Base-by-base conservation (phyloP, 2,888 invertebrate genomes). In the Harpalus rubripes region DNA sequence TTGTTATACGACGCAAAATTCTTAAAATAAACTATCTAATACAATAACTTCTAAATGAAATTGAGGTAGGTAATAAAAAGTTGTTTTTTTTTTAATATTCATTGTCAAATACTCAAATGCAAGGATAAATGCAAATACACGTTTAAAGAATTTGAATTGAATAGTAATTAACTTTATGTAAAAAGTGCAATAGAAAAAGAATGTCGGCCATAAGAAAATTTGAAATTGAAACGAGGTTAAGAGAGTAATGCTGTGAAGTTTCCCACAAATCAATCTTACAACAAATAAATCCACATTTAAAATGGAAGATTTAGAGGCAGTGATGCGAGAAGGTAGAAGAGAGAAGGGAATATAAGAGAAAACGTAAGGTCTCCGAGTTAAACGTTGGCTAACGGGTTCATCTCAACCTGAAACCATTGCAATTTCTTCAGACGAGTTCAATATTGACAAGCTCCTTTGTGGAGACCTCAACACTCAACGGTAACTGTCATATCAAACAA, bases 401-500 rank as follows among this genome's bases (percentile, higher is more conserved):
- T 68, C 68, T 39, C 15, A 15, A 39, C 32, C 72, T 52, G 72
- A 74, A 74, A 74, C 72, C 72, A 74, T 74, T 44, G 44, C 72
- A 74, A 72, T 68, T 68, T 68, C 68, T 39, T 68, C 68, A 39
- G 68, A 68, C 68, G 68, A 68, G 68, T 39, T 39, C 32, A 68
- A 32, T 74, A 74, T 74, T 74, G 72, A 74, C 72, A 74, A 74
- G 72, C 72, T 18, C 72, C 44, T 74, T 74, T 74, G 72, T 74
- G 72, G 12, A 18, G 52, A 68, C 72, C 72, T 44, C 72, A 63
- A 80, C 63, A 63, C 80, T 80, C 80, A 63, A 79, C 58, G 79
- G 79, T 79, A 80, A 61, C 80, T 61, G 61, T 80, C 80, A 63
- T 80, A 80, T 63, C 80, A 63, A 80, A 80, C 80, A 80, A 80